Conservation (phyloP, 2,797 vertebrate species). For the Gallinago stenura region DNA sequence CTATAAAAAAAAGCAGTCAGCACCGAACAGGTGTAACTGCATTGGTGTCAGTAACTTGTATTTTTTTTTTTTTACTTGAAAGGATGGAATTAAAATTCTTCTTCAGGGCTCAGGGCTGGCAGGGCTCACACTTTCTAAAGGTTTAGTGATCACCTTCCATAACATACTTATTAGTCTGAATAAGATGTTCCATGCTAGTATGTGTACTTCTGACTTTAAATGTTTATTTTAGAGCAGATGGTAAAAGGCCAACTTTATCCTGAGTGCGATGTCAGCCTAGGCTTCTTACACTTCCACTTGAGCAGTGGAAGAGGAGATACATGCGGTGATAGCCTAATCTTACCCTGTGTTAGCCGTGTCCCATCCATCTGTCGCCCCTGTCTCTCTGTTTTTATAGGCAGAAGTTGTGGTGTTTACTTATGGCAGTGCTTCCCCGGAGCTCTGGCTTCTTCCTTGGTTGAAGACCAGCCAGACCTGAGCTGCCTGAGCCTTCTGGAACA, state of each 20-base stretch:
- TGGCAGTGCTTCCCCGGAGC: not conserved
- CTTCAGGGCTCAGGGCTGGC: not conserved
- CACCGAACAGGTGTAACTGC: not conserved
- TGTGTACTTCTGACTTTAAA: not conserved
- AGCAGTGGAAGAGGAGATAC: not conserved
- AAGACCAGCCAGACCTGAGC: not conserved
- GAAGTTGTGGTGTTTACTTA: not conserved
- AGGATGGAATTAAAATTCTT: not conserved
- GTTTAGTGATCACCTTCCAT: not conserved
- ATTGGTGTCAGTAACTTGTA: not conserved
- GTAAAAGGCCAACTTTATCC: not conserved
- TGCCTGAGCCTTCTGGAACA: rapidly evolving
- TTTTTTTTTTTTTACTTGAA: not conserved
- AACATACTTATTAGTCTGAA: not conserved
- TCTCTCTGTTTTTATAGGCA: not conserved
- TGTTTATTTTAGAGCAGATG: not conserved
- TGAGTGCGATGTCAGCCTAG: not conserved
- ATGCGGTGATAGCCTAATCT: not conserved
- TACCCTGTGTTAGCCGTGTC: not conserved
- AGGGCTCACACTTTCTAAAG: not conserved
- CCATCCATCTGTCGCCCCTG: rapidly evolving
- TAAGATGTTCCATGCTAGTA: not conserved
- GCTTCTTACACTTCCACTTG: not conserved
- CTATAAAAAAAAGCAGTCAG: not conserved
- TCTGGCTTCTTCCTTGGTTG: not conserved